Percentiles rank a stretch among this genome's conserved stretches.
phyloP scores from a whole-genome alignment of 1,140 invertebrate genomes.

The Cotesia vestalis region DNA sequence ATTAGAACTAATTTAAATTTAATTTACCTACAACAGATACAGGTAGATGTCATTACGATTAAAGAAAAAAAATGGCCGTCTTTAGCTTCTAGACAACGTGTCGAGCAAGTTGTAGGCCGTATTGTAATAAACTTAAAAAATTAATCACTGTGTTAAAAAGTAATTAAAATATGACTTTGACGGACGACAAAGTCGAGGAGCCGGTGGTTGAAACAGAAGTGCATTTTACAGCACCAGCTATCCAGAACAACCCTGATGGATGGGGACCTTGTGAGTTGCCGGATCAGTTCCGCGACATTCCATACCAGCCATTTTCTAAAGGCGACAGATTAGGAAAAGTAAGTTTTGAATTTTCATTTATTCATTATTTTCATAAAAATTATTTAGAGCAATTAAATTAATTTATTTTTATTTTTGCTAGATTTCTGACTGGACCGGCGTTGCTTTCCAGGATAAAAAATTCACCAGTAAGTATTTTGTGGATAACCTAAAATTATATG shows the following conservation, averaged over 20 bases:
- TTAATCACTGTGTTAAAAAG: too few relatives aligned
- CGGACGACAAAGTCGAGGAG: slow-evolving; percentile 10
- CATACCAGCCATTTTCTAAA: slow-evolving; percentile 98
- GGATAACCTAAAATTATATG: not conserved
- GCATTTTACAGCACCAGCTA: slow-evolving; percentile 74
- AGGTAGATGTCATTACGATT: too few relatives aligned
- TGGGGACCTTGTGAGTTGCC: slow-evolving; percentile 97
- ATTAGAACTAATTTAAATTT: too few relatives aligned
- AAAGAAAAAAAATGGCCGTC: too few relatives aligned
- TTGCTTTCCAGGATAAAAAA: slow-evolving; percentile 94
- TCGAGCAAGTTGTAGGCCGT: too few relatives aligned
- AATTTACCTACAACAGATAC: too few relatives aligned
- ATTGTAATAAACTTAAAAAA: too few relatives aligned
- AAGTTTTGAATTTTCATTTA: slow-evolving; percentile 12
- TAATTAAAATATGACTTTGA: slow-evolving; percentile 1
- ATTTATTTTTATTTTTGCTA: slow-evolving; percentile 53
- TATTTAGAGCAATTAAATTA: not conserved
- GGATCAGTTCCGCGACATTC: slow-evolving; percentile 96
- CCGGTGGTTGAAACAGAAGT: slow-evolving; percentile 46
- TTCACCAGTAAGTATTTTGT: slow-evolving; percentile 81
- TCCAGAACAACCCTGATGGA: slow-evolving; percentile 89
- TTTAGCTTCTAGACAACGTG: too few relatives aligned
- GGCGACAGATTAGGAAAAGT: slow-evolving; percentile 95
- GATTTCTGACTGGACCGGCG: slow-evolving; percentile 97
- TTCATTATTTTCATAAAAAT: too few relatives aligned